Conservation (phyloP, 2,797 vertebrate species). For the Mormyrops boulengeri region DNA sequence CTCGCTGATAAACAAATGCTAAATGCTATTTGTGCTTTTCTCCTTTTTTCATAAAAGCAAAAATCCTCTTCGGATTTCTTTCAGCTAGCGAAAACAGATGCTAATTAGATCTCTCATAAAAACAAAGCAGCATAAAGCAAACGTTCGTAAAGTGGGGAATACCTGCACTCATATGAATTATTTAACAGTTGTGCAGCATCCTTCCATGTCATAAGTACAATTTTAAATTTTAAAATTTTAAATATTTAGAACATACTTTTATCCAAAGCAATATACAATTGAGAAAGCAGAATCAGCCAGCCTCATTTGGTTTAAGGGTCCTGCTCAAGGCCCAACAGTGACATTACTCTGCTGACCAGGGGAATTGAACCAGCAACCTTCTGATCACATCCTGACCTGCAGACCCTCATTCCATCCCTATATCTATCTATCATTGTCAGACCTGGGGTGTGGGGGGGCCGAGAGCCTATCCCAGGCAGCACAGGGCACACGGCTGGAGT, state of each 20-base stretch:
- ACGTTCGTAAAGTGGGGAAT: neutral
- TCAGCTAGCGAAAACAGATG: neutral
- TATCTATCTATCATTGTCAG: neutral
- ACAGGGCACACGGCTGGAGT: neutral
- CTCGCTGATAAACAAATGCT: neutral
- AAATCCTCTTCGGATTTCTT: neutral
- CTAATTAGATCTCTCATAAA: neutral
- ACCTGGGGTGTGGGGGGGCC: neutral
- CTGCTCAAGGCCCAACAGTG: neutral
- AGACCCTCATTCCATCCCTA: neutral
- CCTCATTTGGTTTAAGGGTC: neutral
- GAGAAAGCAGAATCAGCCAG: neutral
- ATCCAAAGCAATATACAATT: neutral
- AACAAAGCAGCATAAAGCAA: neutral
- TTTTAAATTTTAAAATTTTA: neutral
- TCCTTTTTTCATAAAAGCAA: neutral
- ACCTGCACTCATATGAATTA: neutral
- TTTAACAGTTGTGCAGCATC: neutral
- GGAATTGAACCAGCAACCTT: neutral
- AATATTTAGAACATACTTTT: neutral
- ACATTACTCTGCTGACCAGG: neutral
- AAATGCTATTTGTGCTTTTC: neutral
- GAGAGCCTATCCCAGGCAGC: neutral
- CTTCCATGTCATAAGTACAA: neutral
- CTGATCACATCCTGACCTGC: neutral